Conservation (phyloP, 2,797 vertebrate species). For the Tachyglossus aculeatus region DNA sequence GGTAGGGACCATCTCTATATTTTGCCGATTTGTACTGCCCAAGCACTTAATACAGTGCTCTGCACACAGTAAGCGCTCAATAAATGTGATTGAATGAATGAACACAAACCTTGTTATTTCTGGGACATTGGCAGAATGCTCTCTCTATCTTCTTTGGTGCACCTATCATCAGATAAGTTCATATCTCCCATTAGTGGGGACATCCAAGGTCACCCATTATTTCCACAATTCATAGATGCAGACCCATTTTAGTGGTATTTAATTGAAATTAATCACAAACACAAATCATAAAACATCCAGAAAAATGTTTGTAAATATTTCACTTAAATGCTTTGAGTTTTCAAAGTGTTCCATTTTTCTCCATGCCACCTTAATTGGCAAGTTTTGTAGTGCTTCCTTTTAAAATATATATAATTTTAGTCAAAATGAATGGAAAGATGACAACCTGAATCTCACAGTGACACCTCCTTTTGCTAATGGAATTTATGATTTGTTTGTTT, state of each 20-base stretch:
- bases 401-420: not conserved
- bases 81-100: too few relatives aligned
- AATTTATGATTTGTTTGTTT: not conserved
- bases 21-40: too few relatives aligned
- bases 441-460: not conserved
- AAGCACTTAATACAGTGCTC: too few relatives aligned
- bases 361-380: not conserved
- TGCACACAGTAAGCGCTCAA: too few relatives aligned
- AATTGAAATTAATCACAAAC: conserved; percentile 7
- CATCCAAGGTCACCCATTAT: not conserved
- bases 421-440: not conserved
- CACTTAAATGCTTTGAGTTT: conserved; percentile 29
- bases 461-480: not conserved
- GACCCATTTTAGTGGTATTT: not conserved
- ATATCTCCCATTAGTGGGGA: not conserved
- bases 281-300: too few relatives aligned
- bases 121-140: not conserved
- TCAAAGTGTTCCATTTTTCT: conserved; percentile 4
- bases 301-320: conserved; percentile 22
- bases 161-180: not conserved
- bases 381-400: not conserved
- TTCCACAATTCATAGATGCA: not conserved
- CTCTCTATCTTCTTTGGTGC: not conserved
- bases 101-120: too few relatives aligned
- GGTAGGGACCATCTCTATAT: too few relatives aligned